These are phyloP conservation scores for Nothobranchius furzeri DNA, from an alignment of 2,113 vertebrate species.

Conservation along the genomic window DNA sequence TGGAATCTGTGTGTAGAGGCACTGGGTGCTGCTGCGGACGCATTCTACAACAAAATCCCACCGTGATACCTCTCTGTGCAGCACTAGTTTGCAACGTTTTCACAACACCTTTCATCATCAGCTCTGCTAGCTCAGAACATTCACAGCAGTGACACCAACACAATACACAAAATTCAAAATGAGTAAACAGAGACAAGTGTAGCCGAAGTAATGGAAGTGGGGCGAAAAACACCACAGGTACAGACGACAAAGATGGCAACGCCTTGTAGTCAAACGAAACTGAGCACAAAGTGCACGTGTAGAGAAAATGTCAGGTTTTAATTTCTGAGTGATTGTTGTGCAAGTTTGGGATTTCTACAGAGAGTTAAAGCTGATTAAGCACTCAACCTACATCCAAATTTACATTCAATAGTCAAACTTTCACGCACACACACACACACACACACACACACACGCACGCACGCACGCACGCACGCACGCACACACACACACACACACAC, in stretches of 20 bases:
- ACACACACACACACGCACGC: no score
- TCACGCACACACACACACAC: no score
- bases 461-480: no score
- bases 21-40: not conserved
- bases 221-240: not conserved
- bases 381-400: no score
- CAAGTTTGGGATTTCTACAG: no score
- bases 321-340: no score
- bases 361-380: no score
- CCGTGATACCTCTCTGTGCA: not conserved
- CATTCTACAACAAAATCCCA: not conserved
- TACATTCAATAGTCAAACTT: no score
- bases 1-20: not conserved
- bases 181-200: not conserved
- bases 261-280: no score
- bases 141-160: not conserved
- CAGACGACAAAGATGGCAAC: not conserved
- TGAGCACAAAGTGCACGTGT: no score
- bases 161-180: not conserved
- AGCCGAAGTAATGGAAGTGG: not conserved
- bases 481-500: no score
- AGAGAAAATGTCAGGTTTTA: no score
- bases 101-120: conserved; percentile 4
- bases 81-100: not conserved
- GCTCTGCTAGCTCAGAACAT: conserved; percentile 2